Evolutionary conservation across 1,140 invertebrate species (phyloP).

Genomic region (Agraylea sexmaculata): DNA sequence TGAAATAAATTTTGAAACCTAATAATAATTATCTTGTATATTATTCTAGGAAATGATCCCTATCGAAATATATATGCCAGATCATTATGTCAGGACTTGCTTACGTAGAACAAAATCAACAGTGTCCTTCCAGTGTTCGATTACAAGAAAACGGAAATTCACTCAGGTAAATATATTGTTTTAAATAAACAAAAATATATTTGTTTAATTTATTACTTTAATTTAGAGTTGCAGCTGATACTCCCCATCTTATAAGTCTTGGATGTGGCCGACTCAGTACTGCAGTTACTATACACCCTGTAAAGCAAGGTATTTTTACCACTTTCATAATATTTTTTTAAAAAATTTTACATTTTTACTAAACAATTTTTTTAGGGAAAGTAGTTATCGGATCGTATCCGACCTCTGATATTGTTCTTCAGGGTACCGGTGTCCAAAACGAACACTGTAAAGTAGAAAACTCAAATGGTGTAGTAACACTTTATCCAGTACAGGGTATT

Average conservation of each 20-base stretch:
- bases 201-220: slow-evolving; percentile 13
- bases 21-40: too few species aligned
- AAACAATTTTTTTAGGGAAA: slow-evolving; percentile 45
- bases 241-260: slow-evolving; percentile 79
- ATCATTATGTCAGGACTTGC: too few species aligned
- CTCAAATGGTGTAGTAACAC: slow-evolving; percentile 63
- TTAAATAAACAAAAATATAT: too few species aligned
- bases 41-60: too few species aligned
- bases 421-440: slow-evolving; percentile 67
- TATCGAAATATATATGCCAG: too few species aligned
- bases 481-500: slow-evolving; percentile 60
- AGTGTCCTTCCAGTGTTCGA: too few species aligned
- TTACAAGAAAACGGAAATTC: too few species aligned
- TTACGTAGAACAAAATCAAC: too few species aligned
- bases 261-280: slow-evolving; percentile 79
- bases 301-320: slow-evolving; percentile 39
- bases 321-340: slow-evolving; percentile 1
- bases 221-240: slow-evolving; percentile 71
- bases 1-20: too few species aligned
- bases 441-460: slow-evolving; percentile 79
- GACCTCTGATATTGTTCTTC: slow-evolving; percentile 65
- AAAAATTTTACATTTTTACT: not conserved
- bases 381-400: slow-evolving; percentile 59
- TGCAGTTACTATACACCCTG: slow-evolving; percentile 77
- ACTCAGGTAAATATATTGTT: too few species aligned